Conservation (phyloP, 1,140 invertebrate species). For the Oryzaephilus surinamensis region DNA sequence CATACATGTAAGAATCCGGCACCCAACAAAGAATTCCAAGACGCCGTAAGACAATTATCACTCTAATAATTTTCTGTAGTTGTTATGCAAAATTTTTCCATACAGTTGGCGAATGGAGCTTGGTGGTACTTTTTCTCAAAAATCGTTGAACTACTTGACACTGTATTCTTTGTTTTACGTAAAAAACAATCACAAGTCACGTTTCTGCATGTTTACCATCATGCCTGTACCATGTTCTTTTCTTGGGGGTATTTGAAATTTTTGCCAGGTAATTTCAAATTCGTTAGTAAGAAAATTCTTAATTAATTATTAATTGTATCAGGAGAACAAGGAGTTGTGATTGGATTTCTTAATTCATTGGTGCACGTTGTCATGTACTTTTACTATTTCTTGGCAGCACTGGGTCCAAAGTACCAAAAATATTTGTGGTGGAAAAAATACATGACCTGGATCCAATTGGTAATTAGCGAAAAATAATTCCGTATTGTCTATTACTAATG, state of each 20-base stretch:
- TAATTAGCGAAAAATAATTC: slow-evolving; percentile 31
- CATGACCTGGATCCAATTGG: slow-evolving; percentile 64
- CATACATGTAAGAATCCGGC: slow-evolving; percentile 23
- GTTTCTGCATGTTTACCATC: slow-evolving; percentile 61
- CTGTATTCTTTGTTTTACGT: slow-evolving; percentile 71
- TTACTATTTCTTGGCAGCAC: slow-evolving; percentile 61
- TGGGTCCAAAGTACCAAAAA: slow-evolving; percentile 56
- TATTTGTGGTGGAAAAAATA: slow-evolving; percentile 78
- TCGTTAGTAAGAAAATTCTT: slow-evolving; percentile 1
- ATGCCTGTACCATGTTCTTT: slow-evolving; percentile 49
- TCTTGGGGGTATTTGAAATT: slow-evolving; percentile 48
- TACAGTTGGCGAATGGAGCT: slow-evolving; percentile 37
- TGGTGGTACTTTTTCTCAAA: slow-evolving; percentile 46
- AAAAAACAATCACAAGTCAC: slow-evolving; percentile 69
- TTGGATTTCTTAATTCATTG: slow-evolving; percentile 57
- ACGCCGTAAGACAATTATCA: slow-evolving; percentile 14
- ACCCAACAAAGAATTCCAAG: slow-evolving; percentile 20
- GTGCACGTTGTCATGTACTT: slow-evolving; percentile 69
- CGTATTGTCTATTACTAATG: slow-evolving; percentile 2
- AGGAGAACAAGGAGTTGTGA: slow-evolving; percentile 46
- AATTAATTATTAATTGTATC: slow-evolving; percentile 12
- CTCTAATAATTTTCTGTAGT: background rate
- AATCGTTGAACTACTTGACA: slow-evolving; percentile 54
- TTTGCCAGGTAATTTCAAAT: slow-evolving; percentile 36
- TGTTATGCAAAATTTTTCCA: slow-evolving; percentile 13